Evolutionary conservation across 1,140 invertebrate genomes (phyloP).

Genomic region (Archivesica marissinica): DNA sequence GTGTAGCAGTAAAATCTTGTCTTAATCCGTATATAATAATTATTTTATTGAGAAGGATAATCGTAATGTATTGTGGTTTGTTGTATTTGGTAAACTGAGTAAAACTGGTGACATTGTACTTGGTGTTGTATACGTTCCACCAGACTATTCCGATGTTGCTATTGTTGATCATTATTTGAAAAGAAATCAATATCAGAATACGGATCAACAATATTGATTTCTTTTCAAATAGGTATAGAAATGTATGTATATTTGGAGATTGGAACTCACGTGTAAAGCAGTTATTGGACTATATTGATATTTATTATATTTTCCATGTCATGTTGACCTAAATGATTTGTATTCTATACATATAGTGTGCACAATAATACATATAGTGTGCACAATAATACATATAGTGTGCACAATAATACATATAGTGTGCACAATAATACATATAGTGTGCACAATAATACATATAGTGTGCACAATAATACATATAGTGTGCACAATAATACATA

Average conservation of each 20-base stretch:
- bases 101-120: background rate
- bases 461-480: background rate
- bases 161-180: background rate
- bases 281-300: background rate
- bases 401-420: background rate
- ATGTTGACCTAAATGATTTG: conserved; percentile 10
- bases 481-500: background rate
- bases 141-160: background rate
- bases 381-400: background rate
- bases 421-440: background rate
- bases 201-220: background rate
- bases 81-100: background rate
- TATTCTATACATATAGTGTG: background rate
- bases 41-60: background rate
- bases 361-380: background rate
- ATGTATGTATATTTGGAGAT: background rate
- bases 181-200: background rate
- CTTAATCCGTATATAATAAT: background rate
- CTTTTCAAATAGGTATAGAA: background rate
- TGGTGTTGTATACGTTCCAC: conserved; percentile 5
- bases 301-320: background rate
- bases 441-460: background rate
- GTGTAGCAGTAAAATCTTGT: background rate
- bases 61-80: background rate
- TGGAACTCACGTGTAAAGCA: background rate